Percentiles rank a stretch among this genome's conserved stretches.
These are phyloP conservation scores for Menidia beryllina DNA, from an alignment of 2,113 vertebrate genomes.

Conservation along the genomic window DNA sequence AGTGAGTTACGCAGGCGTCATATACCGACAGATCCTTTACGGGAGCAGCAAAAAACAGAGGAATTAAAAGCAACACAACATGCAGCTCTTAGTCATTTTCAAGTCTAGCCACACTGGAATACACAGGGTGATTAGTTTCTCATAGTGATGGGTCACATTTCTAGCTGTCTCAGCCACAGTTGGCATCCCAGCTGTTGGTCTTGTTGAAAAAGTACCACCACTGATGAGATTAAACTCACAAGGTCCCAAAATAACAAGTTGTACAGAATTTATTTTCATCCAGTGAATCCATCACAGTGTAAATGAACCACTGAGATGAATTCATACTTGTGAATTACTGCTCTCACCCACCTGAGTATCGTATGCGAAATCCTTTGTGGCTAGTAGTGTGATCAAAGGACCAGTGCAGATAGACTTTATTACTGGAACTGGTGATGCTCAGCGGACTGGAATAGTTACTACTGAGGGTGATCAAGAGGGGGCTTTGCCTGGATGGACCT, in stretches of 20 bases:
- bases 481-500: conserved; percentile 93
- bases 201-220: conserved; percentile 31
- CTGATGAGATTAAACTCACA: background rate
- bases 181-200: conserved; percentile 35
- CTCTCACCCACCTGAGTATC: conserved; percentile 90
- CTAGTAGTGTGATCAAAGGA: conserved; percentile 95
- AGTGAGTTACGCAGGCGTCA: conserved; percentile 69
- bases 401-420: conserved; percentile 95
- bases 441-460: conserved; percentile 95
- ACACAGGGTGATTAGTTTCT: conserved; percentile 53
- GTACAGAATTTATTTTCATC: background rate
- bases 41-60: conserved; percentile 41
- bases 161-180: conserved; percentile 35
- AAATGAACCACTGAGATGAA: background rate
- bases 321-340: too few relatives aligned
- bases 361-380: conserved; percentile 96
- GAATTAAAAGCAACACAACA: conserved; percentile 38
- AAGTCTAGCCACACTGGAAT: conserved; percentile 20
- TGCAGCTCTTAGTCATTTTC: conserved; percentile 48
- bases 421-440: conserved; percentile 90
- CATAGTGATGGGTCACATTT: conserved; percentile 65
- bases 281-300: background rate
- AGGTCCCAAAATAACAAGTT: background rate
- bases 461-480: conserved; percentile 92
- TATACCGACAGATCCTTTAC: conserved; percentile 58